Evolutionary conservation across 2,113 vertebrate species (phyloP), one percentile per base, ranked within the genome.

Genomic region (Anguilla rostrata): DNA sequence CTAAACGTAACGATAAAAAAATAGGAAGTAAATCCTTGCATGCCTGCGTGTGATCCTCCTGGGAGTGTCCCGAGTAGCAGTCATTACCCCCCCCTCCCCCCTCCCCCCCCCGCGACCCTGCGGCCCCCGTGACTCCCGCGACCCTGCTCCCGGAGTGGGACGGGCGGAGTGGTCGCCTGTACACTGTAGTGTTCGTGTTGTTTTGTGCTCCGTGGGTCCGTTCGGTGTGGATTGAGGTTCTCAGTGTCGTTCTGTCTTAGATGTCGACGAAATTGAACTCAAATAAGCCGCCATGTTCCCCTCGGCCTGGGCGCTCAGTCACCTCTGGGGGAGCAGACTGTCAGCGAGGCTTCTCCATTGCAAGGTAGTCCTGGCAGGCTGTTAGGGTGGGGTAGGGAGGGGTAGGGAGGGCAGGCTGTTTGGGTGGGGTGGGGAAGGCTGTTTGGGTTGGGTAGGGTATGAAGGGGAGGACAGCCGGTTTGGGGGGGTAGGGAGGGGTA

Each of bases 121-220:
- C 34, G 34, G 34, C 34, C 34, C 34, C 34, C 34, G 34, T 34
- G 34, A 34, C 34, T 1, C 34, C 49, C 12, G 49, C 14, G 8
- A 14, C 9, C 49, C 11, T 12, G 49, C 9, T 11, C 11, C 12
- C 12, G 11, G 49, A 14, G 49, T 8, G 12, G 49, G 49, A 53
- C 12, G 11, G 1, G 34, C 63, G 83, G 95, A 96, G 78, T 95
- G 95, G 96, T 97, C 34, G 34, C 34, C 98, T 95, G 96, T 95
- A 96, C 98, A 95, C 95, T 95, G 96, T 98, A 97, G 96, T 97
- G 93, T 96, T 96, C 97, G 96, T 98, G 96, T 97, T 93, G 97
- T 98, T 93, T 94, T 93, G 97, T 99, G 96, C 95, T 29, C 96
- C 98, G 97, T 96, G 96, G 96, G 96, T 97, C 95, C 97, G 95